A percentile compares a stretch with the other conserved stretches of the same genome.
Evolutionary conservation across 1,140 invertebrate genomes (phyloP).

Genomic region (Drosophila willistoni): DNA sequence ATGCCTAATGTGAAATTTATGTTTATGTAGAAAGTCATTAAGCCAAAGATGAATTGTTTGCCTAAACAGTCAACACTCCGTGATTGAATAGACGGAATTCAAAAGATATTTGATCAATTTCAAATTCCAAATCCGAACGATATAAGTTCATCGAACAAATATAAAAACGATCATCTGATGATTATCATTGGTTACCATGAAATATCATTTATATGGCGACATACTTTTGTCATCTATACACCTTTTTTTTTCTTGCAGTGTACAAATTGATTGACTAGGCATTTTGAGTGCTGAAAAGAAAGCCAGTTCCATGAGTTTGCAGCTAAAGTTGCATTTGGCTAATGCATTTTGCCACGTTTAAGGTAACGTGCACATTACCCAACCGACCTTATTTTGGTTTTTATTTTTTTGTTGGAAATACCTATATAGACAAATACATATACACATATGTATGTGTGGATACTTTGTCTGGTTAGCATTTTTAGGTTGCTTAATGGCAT

Average conservation of each 20-base stretch:
- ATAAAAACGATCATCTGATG: neutral
- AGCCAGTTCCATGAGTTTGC: slow-evolving; percentile 44
- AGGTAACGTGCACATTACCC: slow-evolving; percentile 63
- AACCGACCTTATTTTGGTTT: slow-evolving; percentile 70
- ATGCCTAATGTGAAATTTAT: slow-evolving; percentile 76
- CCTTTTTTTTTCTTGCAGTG: slow-evolving; percentile 9
- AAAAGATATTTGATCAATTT: too few relatives aligned
- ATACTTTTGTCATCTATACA: neutral
- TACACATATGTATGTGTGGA: neutral
- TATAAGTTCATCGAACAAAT: too few relatives aligned
- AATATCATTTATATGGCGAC: neutral
- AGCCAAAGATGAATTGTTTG: slow-evolving; percentile 11
- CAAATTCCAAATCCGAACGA: too few relatives aligned
- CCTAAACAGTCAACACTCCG: neutral
- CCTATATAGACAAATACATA: slow-evolving; percentile 12
- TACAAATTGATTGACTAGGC: slow-evolving; percentile 42
- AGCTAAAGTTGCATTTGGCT: slow-evolving; percentile 38
- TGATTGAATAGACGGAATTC: neutral
- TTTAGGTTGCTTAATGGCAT: slow-evolving; percentile 11
- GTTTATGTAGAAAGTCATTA: slow-evolving; percentile 72
- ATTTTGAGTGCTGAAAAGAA: slow-evolving; percentile 52
- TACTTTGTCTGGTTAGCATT: slow-evolving; percentile 4
- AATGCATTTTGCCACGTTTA: slow-evolving; percentile 68
- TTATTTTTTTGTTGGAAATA: too few relatives aligned
- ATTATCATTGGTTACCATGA: neutral